Percentiles rank a stretch among this genome's conserved stretches.
phyloP scores from a whole-genome alignment of 2,888 invertebrate species.

The Drosophila greeni region DNA sequence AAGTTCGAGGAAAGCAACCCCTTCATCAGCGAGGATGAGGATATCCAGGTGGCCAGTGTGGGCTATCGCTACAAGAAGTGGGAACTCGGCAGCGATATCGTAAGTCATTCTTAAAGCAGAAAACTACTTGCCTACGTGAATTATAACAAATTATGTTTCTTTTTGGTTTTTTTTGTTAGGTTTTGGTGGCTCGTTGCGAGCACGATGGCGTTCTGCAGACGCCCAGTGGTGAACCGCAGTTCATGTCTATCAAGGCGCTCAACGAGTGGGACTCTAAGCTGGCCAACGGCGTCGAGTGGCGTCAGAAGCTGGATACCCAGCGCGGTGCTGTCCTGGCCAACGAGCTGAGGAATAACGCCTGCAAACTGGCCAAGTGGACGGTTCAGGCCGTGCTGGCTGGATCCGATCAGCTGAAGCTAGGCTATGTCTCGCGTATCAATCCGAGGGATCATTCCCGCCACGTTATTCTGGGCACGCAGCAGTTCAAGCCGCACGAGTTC shows the following conservation, averaged over 20 bases:
- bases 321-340: constrained; percentile 98
- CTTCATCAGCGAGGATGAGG: constrained; percentile 94
- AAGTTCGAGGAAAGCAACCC: constrained; percentile 96
- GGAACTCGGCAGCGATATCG: constrained; percentile 96
- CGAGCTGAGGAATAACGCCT: constrained; percentile 98
- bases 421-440: constrained; percentile 96
- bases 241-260: constrained; percentile 96
- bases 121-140: background rate
- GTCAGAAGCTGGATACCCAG: constrained; percentile 98
- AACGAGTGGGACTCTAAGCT: constrained; percentile 99
- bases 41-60: constrained; percentile 96
- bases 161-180: no score
- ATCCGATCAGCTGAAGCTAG: constrained; percentile 98
- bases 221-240: constrained; percentile 94
- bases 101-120: constrained; percentile 77
- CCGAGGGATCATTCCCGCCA: constrained; percentile 97
- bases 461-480: constrained; percentile 97
- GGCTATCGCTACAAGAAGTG: constrained; percentile 98
- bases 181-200: constrained; percentile 95
- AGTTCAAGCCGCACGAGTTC: constrained; percentile 98
- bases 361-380: constrained; percentile 99
- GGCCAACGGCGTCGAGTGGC: constrained; percentile 98
- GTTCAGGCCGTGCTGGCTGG: constrained; percentile 96
- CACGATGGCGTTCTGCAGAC: constrained; percentile 96
- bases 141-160: background rate